These are phyloP conservation scores for Prietella phreatophila DNA, from an alignment of 2,113 vertebrate genomes.

Conservation along the genomic window DNA sequence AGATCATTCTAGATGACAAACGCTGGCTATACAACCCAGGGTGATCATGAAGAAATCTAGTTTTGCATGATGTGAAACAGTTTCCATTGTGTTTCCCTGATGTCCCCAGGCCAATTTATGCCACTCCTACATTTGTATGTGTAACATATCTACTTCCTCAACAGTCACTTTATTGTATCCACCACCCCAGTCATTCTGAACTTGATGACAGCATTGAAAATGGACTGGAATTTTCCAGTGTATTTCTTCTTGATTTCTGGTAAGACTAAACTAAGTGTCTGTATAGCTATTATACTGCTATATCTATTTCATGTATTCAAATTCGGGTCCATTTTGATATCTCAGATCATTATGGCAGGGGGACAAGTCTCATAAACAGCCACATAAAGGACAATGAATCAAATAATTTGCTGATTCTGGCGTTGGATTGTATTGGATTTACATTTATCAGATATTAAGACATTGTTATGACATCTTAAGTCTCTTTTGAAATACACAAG, in stretches of 20 bases:
- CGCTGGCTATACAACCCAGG: too few species aligned
- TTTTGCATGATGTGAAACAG: not conserved
- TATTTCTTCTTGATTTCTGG: constrained; percentile 18
- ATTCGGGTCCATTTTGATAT: not conserved
- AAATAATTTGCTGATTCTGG: not conserved
- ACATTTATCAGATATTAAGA: not conserved
- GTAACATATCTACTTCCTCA: not conserved
- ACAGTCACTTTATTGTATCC: not conserved
- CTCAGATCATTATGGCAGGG: not conserved
- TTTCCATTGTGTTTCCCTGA: not conserved
- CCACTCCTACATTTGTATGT: not conserved
- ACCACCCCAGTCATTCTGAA: not conserved
- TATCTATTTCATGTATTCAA: not conserved
- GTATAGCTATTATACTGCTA: not conserved
- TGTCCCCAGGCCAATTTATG: not conserved
- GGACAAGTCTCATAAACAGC: not conserved
- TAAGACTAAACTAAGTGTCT: constrained; percentile 5
- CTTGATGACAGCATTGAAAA: not conserved
- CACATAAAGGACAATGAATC: not conserved
- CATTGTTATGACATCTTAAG: not conserved
- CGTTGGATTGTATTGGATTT: not conserved
- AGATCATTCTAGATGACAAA: too few species aligned
- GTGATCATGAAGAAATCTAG: not conserved
- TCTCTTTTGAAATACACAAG: not conserved
- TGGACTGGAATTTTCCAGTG: not conserved